Evolutionary conservation across 2,113 vertebrate genomes (phyloP).

Genomic region (Rhinoderma darwinii): DNA sequence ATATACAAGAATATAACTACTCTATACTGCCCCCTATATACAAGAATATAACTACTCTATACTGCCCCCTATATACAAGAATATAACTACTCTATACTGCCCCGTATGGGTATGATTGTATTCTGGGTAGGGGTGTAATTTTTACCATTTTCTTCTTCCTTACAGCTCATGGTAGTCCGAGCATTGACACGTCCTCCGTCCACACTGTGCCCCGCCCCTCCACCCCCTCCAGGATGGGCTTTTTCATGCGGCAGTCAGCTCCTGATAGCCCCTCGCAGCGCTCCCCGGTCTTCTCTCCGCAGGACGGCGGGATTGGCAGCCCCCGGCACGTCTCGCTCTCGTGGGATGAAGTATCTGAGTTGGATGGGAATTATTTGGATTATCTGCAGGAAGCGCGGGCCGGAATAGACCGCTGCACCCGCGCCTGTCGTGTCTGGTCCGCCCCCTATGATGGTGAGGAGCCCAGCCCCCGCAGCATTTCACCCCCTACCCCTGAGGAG

Average conservation of each 20-base stretch:
- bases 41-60: too few species aligned
- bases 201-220: slow-evolving; percentile 76
- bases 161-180: slow-evolving; percentile 81
- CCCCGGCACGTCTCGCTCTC: slow-evolving; percentile 72
- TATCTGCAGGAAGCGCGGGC: slow-evolving; percentile 87
- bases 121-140: too few species aligned
- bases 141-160: too few species aligned
- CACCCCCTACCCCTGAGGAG: slow-evolving; percentile 67
- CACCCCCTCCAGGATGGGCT: slow-evolving; percentile 88
- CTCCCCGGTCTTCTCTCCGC: slow-evolving; percentile 68
- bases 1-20: too few species aligned
- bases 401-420: slow-evolving; percentile 83
- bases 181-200: slow-evolving; percentile 77
- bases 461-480: slow-evolving; percentile 73
- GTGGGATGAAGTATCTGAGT: slow-evolving; percentile 76
- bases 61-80: too few species aligned
- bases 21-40: too few species aligned
- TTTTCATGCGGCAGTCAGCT: slow-evolving; percentile 87
- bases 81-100: too few species aligned
- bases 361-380: slow-evolving; percentile 90
- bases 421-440: slow-evolving; percentile 90
- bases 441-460: slow-evolving; percentile 91
- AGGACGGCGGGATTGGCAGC: slow-evolving; percentile 71
- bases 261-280: slow-evolving; percentile 67
- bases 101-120: too few species aligned